Conservation (phyloP, 2,888 invertebrate species). For the Dolomedes plantarius region DNA sequence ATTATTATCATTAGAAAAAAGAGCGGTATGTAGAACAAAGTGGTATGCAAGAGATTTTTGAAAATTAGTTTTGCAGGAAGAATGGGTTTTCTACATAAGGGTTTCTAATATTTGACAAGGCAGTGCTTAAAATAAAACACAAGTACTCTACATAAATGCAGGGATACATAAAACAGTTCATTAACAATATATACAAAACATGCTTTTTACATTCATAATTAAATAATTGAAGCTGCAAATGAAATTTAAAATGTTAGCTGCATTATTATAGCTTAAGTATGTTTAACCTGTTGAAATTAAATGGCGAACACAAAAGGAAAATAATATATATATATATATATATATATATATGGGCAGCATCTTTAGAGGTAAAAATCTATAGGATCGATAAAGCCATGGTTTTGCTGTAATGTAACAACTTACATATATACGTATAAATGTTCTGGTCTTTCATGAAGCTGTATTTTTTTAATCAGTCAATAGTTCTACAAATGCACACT, state of each 20-base stretch:
- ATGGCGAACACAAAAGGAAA: too few species aligned
- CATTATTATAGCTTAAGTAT: not conserved
- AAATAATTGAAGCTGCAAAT: conserved; percentile 3
- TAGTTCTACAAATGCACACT: too few species aligned
- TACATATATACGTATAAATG: too few species aligned
- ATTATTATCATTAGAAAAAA: not conserved
- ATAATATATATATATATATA: too few species aligned
- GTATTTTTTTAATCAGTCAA: too few species aligned
- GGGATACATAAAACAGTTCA: conserved; percentile 57
- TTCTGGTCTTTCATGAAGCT: too few species aligned
- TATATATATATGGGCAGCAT: too few species aligned
- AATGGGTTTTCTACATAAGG: conserved; percentile 40
- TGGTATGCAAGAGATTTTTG: not conserved
- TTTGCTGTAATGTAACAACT: too few species aligned
- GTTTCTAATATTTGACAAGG: conserved; percentile 71
- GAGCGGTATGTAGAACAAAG: not conserved
- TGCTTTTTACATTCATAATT: conserved; percentile 50
- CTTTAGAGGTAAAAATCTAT: too few species aligned
- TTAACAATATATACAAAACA: conserved; percentile 60
- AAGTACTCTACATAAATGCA: conserved; percentile 49
- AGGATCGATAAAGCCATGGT: too few species aligned
- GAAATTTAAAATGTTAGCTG: not conserved
- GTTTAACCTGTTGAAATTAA: too few species aligned
- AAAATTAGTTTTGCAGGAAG: conserved; percentile 5
- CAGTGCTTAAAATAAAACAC: conserved; percentile 53